Conservation (phyloP, 2,113 vertebrate species). For the Tyrannus savana region DNA sequence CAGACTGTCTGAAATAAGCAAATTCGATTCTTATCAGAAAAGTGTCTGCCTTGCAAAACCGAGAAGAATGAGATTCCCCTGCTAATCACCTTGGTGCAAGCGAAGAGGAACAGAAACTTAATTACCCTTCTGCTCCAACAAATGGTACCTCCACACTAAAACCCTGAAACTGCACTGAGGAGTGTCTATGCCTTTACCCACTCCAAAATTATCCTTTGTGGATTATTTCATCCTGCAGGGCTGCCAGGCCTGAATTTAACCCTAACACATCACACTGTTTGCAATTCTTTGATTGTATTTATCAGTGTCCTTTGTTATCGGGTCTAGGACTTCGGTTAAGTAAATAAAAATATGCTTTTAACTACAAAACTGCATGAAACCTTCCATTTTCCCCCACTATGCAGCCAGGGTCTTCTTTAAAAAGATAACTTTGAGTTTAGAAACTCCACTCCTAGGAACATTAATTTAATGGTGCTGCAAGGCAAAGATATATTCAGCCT, state of each 20-base stretch:
- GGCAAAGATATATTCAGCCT: not conserved
- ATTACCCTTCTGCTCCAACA: not conserved
- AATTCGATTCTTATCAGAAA: not conserved
- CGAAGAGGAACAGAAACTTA: not conserved
- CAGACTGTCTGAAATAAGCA: not conserved
- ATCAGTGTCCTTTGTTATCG: not conserved
- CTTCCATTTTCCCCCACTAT: not conserved
- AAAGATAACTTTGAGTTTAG: not conserved
- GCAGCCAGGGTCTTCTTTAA: not conserved
- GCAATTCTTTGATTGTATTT: not conserved
- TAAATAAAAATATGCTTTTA: not conserved
- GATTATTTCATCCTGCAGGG: not conserved
- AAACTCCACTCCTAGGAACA: not conserved
- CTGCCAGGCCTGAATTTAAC: not conserved
- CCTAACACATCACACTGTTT: not conserved
- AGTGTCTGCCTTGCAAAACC: not conserved
- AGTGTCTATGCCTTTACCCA: accelerated
- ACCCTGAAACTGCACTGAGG: not conserved
- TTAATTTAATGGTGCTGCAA: not conserved
- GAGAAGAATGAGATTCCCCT: not conserved
- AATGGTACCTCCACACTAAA: not conserved
- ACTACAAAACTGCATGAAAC: not conserved
- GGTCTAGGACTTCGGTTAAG: not conserved
- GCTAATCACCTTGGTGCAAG: not conserved
- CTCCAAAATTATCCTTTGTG: not conserved